phyloP scores from a whole-genome alignment of 2,797 vertebrate genomes.

The Nasua narica region DNA sequence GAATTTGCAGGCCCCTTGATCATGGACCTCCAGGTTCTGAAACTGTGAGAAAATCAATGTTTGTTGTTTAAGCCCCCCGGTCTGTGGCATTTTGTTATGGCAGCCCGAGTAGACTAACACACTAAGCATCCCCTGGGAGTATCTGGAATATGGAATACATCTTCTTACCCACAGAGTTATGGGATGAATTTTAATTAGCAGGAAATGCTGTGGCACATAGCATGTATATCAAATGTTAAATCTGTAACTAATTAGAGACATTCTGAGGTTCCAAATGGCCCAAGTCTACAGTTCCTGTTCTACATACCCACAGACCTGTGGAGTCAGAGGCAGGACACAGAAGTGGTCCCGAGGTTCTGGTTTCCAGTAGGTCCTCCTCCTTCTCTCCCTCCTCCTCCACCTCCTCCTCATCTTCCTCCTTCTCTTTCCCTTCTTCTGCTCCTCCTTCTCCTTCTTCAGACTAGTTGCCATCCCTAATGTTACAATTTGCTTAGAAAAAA shows the following conservation, averaged over 20 bases:
- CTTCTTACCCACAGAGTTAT: background rate
- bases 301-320: background rate
- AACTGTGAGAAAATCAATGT: background rate
- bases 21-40: background rate
- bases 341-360: background rate
- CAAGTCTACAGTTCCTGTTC: background rate
- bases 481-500: background rate
- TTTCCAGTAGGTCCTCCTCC: too few species aligned
- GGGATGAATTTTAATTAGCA: background rate
- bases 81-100: background rate
- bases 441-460: background rate
- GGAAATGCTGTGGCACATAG: background rate
- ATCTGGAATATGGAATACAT: background rate
- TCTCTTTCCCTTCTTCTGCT: background rate
- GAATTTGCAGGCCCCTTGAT: background rate
- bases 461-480: background rate
- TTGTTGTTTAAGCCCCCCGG: background rate
- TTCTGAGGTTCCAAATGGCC: background rate
- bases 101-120: too few species aligned
- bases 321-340: background rate
- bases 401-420: rapidly evolving
- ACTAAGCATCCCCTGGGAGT: background rate
- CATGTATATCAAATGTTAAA: background rate
- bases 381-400: background rate
- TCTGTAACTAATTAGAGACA: background rate